Evolutionary conservation across 2,113 vertebrate genomes (phyloP).

Genomic region (Gopherus evgoodei): DNA sequence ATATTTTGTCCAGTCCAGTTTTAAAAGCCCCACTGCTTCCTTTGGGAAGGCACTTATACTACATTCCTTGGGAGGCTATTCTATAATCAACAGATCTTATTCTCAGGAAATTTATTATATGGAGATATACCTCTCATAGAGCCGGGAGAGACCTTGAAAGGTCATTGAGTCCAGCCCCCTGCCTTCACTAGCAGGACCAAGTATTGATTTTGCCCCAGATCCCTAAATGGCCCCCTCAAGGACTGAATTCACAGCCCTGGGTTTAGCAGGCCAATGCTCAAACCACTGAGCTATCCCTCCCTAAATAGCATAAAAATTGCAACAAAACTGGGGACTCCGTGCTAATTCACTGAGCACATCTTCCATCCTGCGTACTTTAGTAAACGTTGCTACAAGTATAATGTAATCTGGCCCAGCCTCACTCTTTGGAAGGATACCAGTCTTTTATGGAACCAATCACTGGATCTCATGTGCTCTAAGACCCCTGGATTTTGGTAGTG

Average conservation of each 20-base stretch:
- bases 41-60: background rate
- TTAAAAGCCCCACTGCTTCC: background rate
- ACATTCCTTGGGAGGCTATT: background rate
- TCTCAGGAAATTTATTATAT: background rate
- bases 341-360: background rate
- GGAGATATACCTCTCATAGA: too few relatives aligned
- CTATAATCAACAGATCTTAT: background rate
- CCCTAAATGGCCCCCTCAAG: too few relatives aligned
- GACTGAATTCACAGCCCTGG: too few relatives aligned
- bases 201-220: too few relatives aligned
- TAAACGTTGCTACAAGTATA: background rate
- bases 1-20: background rate
- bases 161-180: too few relatives aligned
- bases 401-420: background rate
- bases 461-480: background rate
- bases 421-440: background rate
- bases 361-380: background rate
- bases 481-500: background rate
- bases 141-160: too few relatives aligned
- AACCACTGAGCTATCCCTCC: too few relatives aligned
- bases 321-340: background rate
- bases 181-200: too few relatives aligned
- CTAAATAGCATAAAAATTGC: background rate
- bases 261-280: too few relatives aligned
- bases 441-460: background rate